Evolutionary conservation across 1,140 invertebrate species (phyloP), one percentile per base, ranked within the genome.

Genomic region (Paracyclopina nana): DNA sequence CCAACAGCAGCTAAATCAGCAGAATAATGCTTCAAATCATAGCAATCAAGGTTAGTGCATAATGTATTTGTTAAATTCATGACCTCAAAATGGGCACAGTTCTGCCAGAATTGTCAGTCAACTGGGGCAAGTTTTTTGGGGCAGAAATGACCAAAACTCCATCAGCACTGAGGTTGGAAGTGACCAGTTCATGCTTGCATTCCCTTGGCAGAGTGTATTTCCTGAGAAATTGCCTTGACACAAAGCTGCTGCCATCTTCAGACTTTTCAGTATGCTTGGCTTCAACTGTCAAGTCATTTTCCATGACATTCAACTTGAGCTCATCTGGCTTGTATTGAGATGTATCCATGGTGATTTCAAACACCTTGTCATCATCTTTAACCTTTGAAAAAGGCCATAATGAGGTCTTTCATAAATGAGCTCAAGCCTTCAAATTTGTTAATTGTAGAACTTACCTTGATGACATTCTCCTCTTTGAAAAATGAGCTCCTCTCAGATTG

Each of bases 141-240:
- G 45, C 52, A 12, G 44, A 54, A 27, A 54, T 46, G 26, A 54
- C 31, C 12, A 54, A 30, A 9, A 54, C 44, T 6, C 53, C 53
- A 34, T 54, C 53, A 6, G 30, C 27, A 20, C 30, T 41, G n/a
- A 54, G 31, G 30, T 54, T 52, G 12, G 52, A 54, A 4, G 26
- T 20, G n/a, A 54, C 53, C n/a, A 25, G 16, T 14, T 54, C 51
- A 27, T 30, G 51, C n/a, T 46, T 43, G 14, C 18, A 38, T 4
- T 30, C 44, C n/a, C 38, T 43, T 1, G 53, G 53, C 1, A 54
- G 53, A 24, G 30, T 42, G 44, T 54, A 54, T 6, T 27, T 54
- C 29, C 53, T n/a, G 11, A 14, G n/a, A 29, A 54, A 54, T 31
- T 54, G 27, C 26, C 53, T 34, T 14, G 52, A 18, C 29, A 54